Evolutionary conservation across 1,140 invertebrate genomes (phyloP).

Genomic region (Calephelis nemesis): DNA sequence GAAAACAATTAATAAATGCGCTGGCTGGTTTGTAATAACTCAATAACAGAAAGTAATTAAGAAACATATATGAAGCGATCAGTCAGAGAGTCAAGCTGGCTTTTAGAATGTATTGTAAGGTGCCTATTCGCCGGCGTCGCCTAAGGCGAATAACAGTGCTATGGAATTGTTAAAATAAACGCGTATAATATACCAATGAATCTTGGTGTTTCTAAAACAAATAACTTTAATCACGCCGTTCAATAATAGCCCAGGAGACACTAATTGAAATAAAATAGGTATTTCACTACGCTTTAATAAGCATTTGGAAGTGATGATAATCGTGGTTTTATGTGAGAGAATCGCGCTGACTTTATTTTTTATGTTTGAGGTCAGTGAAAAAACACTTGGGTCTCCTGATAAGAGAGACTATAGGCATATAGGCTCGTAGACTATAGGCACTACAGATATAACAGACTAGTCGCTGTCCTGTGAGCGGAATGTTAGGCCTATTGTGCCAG

Average conservation of each 20-base stretch:
- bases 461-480: too few relatives aligned
- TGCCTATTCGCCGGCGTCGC: constrained; percentile 36
- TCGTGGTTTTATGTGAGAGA: too few relatives aligned
- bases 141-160: constrained; percentile 39
- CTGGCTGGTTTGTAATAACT: constrained; percentile 37
- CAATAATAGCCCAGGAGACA: constrained; percentile 17
- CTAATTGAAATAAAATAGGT: background rate
- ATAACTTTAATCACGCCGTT: constrained; percentile 70
- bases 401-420: too few relatives aligned
- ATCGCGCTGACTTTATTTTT: too few relatives aligned
- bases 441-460: too few relatives aligned
- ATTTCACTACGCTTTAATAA: background rate
- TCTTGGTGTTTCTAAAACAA: constrained; percentile 71
- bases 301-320: too few relatives aligned
- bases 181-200: constrained; percentile 62
- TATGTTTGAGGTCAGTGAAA: too few relatives aligned
- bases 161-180: constrained; percentile 47
- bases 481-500: too few relatives aligned
- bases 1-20: constrained; percentile 35
- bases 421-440: too few relatives aligned
- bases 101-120: constrained; percentile 35
- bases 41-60: constrained; percentile 49
- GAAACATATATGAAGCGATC: constrained; percentile 43
- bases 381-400: too few relatives aligned
- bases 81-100: constrained; percentile 30